A percentile compares a stretch with the other conserved stretches of the same genome.
These are phyloP conservation scores for Calameuta pallipes DNA, from an alignment of 2,888 invertebrate species.

Conservation along the genomic window DNA sequence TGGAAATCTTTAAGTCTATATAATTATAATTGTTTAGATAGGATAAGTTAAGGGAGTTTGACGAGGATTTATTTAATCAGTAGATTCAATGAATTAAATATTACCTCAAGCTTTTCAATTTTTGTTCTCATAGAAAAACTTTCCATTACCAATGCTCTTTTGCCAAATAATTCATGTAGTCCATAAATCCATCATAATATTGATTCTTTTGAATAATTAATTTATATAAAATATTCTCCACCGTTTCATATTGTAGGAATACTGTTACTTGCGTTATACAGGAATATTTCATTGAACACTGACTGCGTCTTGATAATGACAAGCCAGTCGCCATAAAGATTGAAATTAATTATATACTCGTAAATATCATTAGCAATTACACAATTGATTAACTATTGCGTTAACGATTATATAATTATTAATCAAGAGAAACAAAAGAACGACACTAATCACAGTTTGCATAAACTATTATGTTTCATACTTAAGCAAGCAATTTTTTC, in stretches of 20 bases:
- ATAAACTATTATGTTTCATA: not conserved
- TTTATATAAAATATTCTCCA: not conserved
- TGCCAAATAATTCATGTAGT: not conserved
- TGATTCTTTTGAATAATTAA: not conserved
- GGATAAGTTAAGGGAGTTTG: not conserved
- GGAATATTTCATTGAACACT: not conserved
- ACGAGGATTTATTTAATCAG: not conserved
- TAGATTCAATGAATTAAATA: not conserved
- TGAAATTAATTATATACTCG: not conserved
- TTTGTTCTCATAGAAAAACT: not conserved
- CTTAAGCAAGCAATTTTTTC: not conserved
- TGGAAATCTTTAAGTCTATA: too few relatives aligned
- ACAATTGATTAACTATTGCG: not conserved
- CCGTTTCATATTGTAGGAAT: not conserved
- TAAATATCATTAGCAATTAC: not conserved
- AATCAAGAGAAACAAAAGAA: not conserved
- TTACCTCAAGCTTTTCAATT: not conserved
- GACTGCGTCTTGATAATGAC: not conserved
- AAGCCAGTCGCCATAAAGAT: not conserved
- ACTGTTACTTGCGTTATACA: not conserved
- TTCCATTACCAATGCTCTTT: too few relatives aligned
- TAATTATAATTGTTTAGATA: too few relatives aligned
- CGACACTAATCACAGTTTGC: not conserved
- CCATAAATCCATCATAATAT: not conserved
- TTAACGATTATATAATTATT: not conserved